These are phyloP conservation scores for Monopis laevigella DNA, from an alignment of 2,888 invertebrate species.

Conservation along the genomic window DNA sequence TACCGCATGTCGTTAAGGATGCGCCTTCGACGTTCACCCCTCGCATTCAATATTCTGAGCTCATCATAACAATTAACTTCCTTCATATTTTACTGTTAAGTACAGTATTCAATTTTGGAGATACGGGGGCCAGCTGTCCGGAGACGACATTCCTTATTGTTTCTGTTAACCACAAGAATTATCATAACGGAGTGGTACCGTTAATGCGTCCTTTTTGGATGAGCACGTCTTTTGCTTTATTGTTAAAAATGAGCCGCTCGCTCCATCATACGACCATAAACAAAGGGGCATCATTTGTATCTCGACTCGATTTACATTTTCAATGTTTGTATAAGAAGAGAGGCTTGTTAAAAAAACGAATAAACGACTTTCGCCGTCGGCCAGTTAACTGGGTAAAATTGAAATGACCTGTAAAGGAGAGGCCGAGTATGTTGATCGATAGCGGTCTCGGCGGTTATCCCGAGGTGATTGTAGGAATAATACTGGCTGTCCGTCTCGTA, in stretches of 20 bases:
- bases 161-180: not conserved
- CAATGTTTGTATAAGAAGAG: constrained; percentile 7
- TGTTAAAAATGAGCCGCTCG: constrained; percentile 2
- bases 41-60: constrained; percentile 39
- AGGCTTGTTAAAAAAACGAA: constrained; percentile 4
- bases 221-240: constrained; percentile 1
- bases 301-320: constrained; percentile 3
- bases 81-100: constrained; percentile 42
- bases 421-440: constrained; percentile 46
- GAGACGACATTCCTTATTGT: not conserved
- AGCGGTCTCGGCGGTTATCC: constrained; percentile 39
- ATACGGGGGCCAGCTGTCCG: constrained; percentile 6
- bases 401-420: constrained; percentile 25
- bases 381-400: constrained; percentile 25
- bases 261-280: not conserved
- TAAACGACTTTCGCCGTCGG: not conserved
- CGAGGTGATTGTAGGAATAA: constrained; percentile 51
- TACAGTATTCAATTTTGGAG: constrained; percentile 25
- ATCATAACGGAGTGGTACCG: not conserved
- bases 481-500: constrained; percentile 53
- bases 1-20: constrained; percentile 49
- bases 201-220: constrained; percentile 3
- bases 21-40: constrained; percentile 39
- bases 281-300: not conserved
- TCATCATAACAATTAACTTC: constrained; percentile 58